These are phyloP conservation scores for Macroramphosus scolopax DNA, from an alignment of 2,797 vertebrate species.

Conservation along the genomic window DNA sequence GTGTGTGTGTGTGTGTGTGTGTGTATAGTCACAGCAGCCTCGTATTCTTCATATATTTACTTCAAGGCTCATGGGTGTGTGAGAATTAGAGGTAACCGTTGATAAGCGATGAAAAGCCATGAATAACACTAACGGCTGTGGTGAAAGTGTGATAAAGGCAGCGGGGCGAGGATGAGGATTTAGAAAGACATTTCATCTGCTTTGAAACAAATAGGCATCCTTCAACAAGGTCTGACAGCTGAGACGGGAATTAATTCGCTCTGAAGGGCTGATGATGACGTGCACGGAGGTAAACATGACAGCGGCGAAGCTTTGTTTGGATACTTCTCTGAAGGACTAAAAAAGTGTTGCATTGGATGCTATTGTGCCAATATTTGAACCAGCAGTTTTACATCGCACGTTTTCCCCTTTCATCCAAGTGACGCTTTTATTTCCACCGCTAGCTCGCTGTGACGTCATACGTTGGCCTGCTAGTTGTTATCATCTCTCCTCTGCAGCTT, in stretches of 20 bases:
- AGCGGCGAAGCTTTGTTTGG: too few relatives aligned
- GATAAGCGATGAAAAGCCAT: constrained; percentile 40
- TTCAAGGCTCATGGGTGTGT: constrained; percentile 1
- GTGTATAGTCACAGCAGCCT: neutral
- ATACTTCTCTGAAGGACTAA: too few relatives aligned
- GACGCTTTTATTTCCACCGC: constrained; percentile 7
- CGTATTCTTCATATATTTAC: constrained; percentile 33
- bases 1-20: too few relatives aligned
- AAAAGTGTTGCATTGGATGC: too few relatives aligned
- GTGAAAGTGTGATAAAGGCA: constrained; percentile 34
- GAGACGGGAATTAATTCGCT: constrained; percentile 15
- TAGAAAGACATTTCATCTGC: constrained; percentile 5
- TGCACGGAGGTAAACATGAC: too few relatives aligned
- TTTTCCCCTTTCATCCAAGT: neutral
- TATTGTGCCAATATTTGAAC: too few relatives aligned
- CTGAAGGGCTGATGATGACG: constrained; percentile 22
- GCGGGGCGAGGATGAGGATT: constrained; percentile 16
- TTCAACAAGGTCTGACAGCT: constrained; percentile 22
- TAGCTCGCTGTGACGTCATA: neutral
- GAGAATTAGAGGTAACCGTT: constrained; percentile 18
- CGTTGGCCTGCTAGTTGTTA: neutral
- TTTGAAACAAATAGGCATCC: constrained; percentile 16
- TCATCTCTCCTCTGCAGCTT: constrained; percentile 9
- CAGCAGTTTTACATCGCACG: too few relatives aligned
- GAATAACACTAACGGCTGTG: constrained; percentile 18